A percentile compares a stretch with the other conserved stretches of the same genome.
These are phyloP conservation scores for Atherix ibis DNA, from an alignment of 2,888 invertebrate species.

Conservation along the genomic window DNA sequence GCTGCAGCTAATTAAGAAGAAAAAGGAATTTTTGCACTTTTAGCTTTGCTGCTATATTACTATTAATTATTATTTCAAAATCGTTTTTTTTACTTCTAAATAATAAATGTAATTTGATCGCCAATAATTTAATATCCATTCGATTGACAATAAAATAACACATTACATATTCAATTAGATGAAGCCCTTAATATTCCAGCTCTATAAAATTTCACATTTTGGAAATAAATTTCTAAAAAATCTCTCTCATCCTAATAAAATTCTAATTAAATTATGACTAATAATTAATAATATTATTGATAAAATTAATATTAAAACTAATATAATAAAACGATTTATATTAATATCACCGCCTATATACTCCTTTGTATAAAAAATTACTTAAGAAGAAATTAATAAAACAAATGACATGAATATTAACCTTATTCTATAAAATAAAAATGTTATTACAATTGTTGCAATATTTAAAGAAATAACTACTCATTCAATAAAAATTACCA, in stretches of 20 bases:
- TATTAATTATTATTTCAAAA: conserved; percentile 33
- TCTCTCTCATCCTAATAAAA: conserved; percentile 59
- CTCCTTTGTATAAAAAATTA: conserved; percentile 45
- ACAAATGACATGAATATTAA: conserved; percentile 48
- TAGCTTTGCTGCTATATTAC: conserved; percentile 44
- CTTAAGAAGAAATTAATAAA: conserved; percentile 47
- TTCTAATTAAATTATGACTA: conserved; percentile 50
- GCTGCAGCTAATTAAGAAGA: conserved; percentile 58
- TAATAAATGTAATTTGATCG: conserved; percentile 40
- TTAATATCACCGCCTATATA: conserved; percentile 44
- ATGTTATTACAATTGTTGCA: conserved; percentile 34
- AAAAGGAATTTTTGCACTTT: conserved; percentile 71
- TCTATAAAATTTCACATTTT: conserved; percentile 50
- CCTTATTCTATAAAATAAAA: conserved; percentile 49
- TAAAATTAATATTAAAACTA: conserved; percentile 47
- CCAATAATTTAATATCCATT: conserved; percentile 40
- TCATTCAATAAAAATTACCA: conserved; percentile 38
- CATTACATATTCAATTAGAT: conserved; percentile 60
- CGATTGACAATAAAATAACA: conserved; percentile 45
- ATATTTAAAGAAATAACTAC: conserved; percentile 38
- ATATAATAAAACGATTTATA: conserved; percentile 46
- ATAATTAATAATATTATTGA: conserved; percentile 53
- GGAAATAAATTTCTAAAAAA: conserved; percentile 34
- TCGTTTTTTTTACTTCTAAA: conserved; percentile 35
- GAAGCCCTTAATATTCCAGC: conserved; percentile 56